A percentile compares a stretch with the other conserved stretches of the same genome.
These are phyloP conservation scores for Drosophila mettleri DNA, from an alignment of 2,888 invertebrate species.

Conservation along the genomic window DNA sequence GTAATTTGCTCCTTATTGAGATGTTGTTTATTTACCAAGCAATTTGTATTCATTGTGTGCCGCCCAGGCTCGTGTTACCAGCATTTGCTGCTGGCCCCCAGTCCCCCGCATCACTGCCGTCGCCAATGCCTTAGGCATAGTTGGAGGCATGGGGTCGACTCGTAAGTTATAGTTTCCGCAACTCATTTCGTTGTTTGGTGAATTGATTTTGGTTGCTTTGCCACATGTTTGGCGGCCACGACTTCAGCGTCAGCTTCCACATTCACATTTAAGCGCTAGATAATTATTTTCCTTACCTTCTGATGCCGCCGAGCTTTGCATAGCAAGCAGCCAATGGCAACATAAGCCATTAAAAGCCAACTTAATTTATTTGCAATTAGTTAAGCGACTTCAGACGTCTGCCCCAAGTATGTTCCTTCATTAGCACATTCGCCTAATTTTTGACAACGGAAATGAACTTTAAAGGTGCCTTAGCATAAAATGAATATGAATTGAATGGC, in stretches of 20 bases:
- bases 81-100: constrained; percentile 6
- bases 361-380: constrained; percentile 81
- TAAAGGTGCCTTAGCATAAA: not conserved
- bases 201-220: constrained; percentile 75
- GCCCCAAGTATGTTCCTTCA: constrained; percentile 6
- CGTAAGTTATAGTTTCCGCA: constrained; percentile 80
- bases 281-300: constrained; percentile 54
- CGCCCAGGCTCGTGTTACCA: constrained; percentile 54
- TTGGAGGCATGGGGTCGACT: constrained; percentile 21
- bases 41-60: constrained; percentile 80
- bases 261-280: constrained; percentile 52
- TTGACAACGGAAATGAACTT: not conserved
- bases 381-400: constrained; percentile 33
- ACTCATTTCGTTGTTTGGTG: constrained; percentile 79
- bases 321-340: constrained; percentile 18
- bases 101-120: not conserved
- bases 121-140: constrained; percentile 6
- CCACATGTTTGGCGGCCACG: constrained; percentile 49
- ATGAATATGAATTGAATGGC: not conserved
- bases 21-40: constrained; percentile 82
- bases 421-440: constrained; percentile 7
- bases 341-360: constrained; percentile 66
- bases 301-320: constrained; percentile 29
- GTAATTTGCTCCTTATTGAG: constrained; percentile 82
- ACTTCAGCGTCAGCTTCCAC: constrained; percentile 23